These are phyloP conservation scores for Pipra filicauda DNA, from an alignment of 2,113 vertebrate genomes.

Conservation along the genomic window DNA sequence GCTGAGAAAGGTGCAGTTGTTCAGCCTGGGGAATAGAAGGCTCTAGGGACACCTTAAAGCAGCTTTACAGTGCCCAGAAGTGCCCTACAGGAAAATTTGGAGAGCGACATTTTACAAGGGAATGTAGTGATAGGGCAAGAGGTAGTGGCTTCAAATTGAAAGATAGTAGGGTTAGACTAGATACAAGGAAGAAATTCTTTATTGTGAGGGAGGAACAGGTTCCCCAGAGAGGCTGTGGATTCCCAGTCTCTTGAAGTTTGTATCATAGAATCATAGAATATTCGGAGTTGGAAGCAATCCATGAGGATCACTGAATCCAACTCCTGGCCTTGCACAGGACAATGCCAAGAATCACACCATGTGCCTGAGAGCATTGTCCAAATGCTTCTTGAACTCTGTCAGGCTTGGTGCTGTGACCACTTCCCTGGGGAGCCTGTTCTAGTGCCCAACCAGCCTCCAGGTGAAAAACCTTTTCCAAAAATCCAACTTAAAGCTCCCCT, in stretches of 20 bases:
- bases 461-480: not conserved
- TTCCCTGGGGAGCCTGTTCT: not conserved
- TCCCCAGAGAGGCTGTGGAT: not conserved
- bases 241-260: not conserved
- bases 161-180: not conserved
- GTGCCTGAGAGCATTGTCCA: not conserved
- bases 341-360: not conserved
- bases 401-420: not conserved
- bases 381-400: not conserved
- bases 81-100: not conserved
- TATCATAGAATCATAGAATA: not conserved
- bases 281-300: not conserved
- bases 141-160: not conserved
- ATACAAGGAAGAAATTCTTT: not conserved
- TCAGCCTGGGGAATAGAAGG: not conserved
- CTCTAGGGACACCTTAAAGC: not conserved
- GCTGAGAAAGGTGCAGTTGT: not conserved
- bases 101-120: accelerated
- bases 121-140: not conserved
- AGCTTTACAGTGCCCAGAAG: not conserved
- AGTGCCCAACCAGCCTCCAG: too few relatives aligned
- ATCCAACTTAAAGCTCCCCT: not conserved
- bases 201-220: not conserved
- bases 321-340: not conserved
- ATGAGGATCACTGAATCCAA: not conserved